These are phyloP conservation scores for Lasiurus borealis DNA, from an alignment of 2,113 vertebrate species.

Conservation along the genomic window DNA sequence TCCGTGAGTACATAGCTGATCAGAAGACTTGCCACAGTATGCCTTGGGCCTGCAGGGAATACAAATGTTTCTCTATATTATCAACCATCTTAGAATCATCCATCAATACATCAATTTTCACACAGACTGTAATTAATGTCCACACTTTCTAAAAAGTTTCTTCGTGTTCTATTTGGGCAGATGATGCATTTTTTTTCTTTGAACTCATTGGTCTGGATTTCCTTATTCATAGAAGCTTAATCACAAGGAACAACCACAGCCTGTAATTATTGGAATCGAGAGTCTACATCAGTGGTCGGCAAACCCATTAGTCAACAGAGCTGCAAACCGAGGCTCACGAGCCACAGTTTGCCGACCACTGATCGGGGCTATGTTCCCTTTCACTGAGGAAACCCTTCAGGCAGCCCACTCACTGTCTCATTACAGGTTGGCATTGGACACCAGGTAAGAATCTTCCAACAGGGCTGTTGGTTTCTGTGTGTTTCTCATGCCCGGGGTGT, in stretches of 20 bases:
- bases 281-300: no score
- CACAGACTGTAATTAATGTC: conserved; percentile 35
- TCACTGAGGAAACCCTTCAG: conserved; percentile 50
- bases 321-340: no score
- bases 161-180: conserved; percentile 31
- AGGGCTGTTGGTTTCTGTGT: conserved; percentile 59
- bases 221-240: not conserved
- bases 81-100: conserved; percentile 50
- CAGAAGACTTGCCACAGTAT: not conserved
- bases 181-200: conserved; percentile 30
- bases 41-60: not conserved
- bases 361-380: conserved; percentile 31
- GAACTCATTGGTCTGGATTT: conserved; percentile 17
- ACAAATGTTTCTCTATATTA: conserved; percentile 7
- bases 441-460: conserved; percentile 27
- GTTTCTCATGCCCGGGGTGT: conserved; percentile 64
- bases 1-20: conserved; percentile 28
- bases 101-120: conserved; percentile 44
- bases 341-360: no score
- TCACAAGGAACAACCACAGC: no score
- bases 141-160: conserved; percentile 28
- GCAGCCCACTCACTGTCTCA: not conserved
- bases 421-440: conserved; percentile 37
- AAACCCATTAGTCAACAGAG: no score
- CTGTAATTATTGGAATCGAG: no score